Evolutionary conservation across 2,888 invertebrate species (phyloP), one percentile per base, ranked within the genome.

Genomic region (Scaptomyza caliginosa): DNA sequence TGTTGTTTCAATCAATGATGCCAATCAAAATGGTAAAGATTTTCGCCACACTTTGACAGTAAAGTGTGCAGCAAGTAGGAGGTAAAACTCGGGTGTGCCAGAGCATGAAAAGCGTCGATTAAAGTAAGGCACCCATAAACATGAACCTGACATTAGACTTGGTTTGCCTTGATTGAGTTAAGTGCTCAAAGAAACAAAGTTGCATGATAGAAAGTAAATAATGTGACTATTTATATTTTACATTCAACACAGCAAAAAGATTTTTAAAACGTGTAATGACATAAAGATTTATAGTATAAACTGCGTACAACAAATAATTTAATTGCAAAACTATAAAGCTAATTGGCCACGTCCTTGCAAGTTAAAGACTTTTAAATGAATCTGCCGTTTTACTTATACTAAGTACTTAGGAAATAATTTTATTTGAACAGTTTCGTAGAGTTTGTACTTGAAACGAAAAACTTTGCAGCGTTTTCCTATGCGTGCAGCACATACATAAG

Each of bases 1-100:
- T 86, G 86, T 78, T 86, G 77, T 88, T 89, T 88, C 88, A 74
- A 78, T 86, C 88, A 89, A 89, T 88, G 89, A 89, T 82, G 89
- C 89, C 88, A 89, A 89, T 89, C 88, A 86, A 88, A 74, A 74
- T 82, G 62, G 63, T 62, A 75, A 74, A 55, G 77, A 77, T 85
- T 84, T 84, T 73, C 58, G 60, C 68, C 73, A 48, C 74, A 70
- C 65, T 74, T 56, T 67, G 75, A 51, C 71, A 54, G 40, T 66
- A 38, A 70, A 74, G 54, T 68, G 64, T 13, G 28, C 30, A 30
- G 30, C 8, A 21, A 30, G 32, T 11, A 21, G 32, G 21, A 46
- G 13, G 30, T 34, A 48, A 43, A 38, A 30, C 16, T 16, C 34
- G 42, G 26, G 19, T 26, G 28, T 38, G 32, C n/a, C 4, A 26